Conservation (phyloP, 2,797 vertebrate genomes). For the Hoplostethus mediterraneus region DNA sequence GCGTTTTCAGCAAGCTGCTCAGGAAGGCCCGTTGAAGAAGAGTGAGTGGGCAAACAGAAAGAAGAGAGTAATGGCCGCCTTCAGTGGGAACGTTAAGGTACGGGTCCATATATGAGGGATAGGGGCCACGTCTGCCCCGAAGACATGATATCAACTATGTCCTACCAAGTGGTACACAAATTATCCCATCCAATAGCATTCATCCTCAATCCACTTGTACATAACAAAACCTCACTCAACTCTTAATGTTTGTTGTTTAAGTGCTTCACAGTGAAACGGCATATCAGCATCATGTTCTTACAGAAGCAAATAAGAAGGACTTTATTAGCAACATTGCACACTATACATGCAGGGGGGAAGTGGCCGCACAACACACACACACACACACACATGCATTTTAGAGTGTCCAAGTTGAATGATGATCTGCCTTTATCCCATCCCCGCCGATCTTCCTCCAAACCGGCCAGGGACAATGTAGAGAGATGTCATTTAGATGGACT, state of each 20-base stretch:
- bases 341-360: too few species aligned
- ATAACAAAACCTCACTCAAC: not conserved
- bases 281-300: too few species aligned
- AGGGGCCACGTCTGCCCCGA: slow-evolving; percentile 8
- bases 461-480: slow-evolving; percentile 15
- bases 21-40: slow-evolving; percentile 62
- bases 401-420: too few species aligned
- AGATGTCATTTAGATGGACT: slow-evolving; percentile 13
- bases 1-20: slow-evolving; percentile 73
- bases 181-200: not conserved
- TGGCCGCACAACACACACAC: too few species aligned
- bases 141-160: not conserved
- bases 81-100: slow-evolving; percentile 80
- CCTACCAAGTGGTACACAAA: not conserved
- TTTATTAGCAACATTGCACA: too few species aligned
- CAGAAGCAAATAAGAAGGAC: too few species aligned
- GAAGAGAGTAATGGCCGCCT: slow-evolving; percentile 77
- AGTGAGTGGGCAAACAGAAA: slow-evolving; percentile 78
- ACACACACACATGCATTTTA: too few species aligned
- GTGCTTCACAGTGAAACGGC: too few species aligned
- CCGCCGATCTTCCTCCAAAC: too few species aligned
- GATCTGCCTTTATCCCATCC: too few species aligned
- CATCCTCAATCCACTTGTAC: not conserved
- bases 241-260: not conserved
- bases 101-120: slow-evolving; percentile 41